Base-by-base conservation (phyloP, 1,140 invertebrate genomes). In the Holcopasites calliopsidis region DNA sequence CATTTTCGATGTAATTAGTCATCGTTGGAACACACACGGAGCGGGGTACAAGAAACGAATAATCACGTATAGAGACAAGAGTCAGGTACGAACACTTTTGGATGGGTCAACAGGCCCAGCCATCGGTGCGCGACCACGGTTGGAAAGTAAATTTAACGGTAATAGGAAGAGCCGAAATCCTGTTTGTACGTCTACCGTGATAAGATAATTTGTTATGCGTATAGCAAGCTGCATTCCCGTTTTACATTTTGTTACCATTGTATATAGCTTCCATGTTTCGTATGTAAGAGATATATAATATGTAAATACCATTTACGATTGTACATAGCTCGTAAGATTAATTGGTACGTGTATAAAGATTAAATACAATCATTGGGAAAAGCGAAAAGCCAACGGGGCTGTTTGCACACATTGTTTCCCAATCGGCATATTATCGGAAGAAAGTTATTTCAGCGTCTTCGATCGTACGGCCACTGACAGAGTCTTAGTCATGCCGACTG, bases 1-100 rank as follows among this genome's bases (percentile, higher is more conserved):
- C 35, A 65, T 79, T 73, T 74, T 50, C 42, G 49, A 10, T 38
- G 66, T 75, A 85, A 80, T 84, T 85, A 85, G 79, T 85, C 79
- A 82, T 85, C 75, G 66, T 58, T 18, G 7, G 18, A 4, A 21
- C 10, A 13, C 16, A 6, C 50, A 10, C 1, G 47, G 23, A n/a
- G 3, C 35, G 10, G 49, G 31, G 7, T 6, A n/a, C 6, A 11
- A 4, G 49, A 31, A 74, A 11, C 40, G 18, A 28, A 38, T n/a
- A 38, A 18, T 18, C 2, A 11, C 2, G 35, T 18, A 38, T 6
- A 31, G 31, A 23, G 16, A 23, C 3, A 42, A 31, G n/a, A 49
- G 21, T 23, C 42, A n/a, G n/a, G n/a, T 10, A 33, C 18, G 58
- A 10, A 35, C 38, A 13, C 35, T 57, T 28, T 52, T 1, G 18